phyloP scores from a whole-genome alignment of 2,113 vertebrate genomes.

The Maccullochella peelii region DNA sequence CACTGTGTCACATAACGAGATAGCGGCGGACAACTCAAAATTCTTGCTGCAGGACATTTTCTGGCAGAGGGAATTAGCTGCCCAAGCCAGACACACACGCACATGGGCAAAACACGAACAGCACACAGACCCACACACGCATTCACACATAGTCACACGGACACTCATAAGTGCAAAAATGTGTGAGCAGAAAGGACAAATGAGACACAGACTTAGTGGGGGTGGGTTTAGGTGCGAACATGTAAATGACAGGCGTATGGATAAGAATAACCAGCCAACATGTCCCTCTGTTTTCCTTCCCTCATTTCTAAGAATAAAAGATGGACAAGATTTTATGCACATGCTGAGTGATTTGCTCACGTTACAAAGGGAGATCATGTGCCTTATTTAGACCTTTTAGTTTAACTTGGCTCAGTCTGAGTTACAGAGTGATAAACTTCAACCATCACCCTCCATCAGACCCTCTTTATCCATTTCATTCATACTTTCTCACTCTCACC shows the following conservation, averaged over 20 bases:
- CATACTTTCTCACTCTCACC: background rate
- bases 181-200: slow-evolving; percentile 59
- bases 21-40: slow-evolving; percentile 71
- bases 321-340: slow-evolving; percentile 24
- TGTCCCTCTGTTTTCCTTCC: slow-evolving; percentile 53
- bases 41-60: slow-evolving; percentile 75
- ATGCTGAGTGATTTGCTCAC: slow-evolving; percentile 31
- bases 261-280: slow-evolving; percentile 63
- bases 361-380: slow-evolving; percentile 28
- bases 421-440: too few species aligned
- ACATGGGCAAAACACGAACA: slow-evolving; percentile 4
- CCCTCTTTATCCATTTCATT: too few species aligned
- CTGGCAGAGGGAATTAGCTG: slow-evolving; percentile 69
- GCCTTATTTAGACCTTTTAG: slow-evolving; percentile 38
- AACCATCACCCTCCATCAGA: too few species aligned
- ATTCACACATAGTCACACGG: background rate
- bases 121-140: slow-evolving; percentile 13
- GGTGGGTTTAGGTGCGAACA: slow-evolving; percentile 75
- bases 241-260: slow-evolving; percentile 77
- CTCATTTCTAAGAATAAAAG: slow-evolving; percentile 59
- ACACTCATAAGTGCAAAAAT: slow-evolving; percentile 29
- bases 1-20: slow-evolving; percentile 70
- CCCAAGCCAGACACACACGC: slow-evolving; percentile 55
- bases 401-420: background rate
- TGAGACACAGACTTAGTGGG: slow-evolving; percentile 59